A percentile compares a stretch with the other conserved stretches of the same genome.
These are phyloP conservation scores for Propithecus deckenii DNA, from an alignment of 2,797 vertebrate genomes.

Conservation along the genomic window DNA sequence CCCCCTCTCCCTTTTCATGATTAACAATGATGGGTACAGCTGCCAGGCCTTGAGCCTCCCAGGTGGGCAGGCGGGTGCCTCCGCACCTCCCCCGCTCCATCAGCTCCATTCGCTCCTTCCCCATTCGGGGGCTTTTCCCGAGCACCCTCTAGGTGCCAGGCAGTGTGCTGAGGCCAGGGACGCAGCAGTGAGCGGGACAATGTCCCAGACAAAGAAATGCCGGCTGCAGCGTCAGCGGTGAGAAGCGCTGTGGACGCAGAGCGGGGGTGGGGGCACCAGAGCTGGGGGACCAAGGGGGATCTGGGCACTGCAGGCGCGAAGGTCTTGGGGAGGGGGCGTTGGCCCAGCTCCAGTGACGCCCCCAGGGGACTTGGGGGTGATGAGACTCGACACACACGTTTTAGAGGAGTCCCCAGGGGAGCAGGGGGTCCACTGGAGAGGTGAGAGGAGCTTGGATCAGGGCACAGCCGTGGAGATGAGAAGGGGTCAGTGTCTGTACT, in stretches of 20 bases:
- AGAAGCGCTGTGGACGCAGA: rapidly evolving
- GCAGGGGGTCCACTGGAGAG: background rate
- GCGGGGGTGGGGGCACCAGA: background rate
- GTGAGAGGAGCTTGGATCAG: background rate
- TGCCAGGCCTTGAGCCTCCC: background rate
- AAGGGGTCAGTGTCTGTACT: rapidly evolving
- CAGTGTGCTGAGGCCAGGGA: background rate
- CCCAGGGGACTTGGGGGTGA: background rate
- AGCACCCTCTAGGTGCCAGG: background rate
- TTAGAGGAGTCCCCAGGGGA: background rate
- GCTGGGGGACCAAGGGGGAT: background rate
- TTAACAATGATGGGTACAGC: background rate
- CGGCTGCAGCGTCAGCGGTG: rapidly evolving
- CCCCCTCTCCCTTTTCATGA: background rate
- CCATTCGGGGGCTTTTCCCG: rapidly evolving
- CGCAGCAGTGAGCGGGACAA: rapidly evolving
- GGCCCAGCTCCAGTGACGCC: rapidly evolving
- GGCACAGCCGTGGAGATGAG: rapidly evolving
- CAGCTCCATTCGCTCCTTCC: rapidly evolving
- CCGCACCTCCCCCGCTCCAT: background rate
- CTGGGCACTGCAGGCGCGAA: background rate
- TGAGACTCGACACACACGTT: background rate
- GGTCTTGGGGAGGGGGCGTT: no score
- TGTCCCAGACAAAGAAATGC: background rate
- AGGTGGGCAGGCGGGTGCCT: rapidly evolving